Evolutionary conservation across 2,888 invertebrate genomes (phyloP).

Genomic region (Stictocephala bisonia): DNA sequence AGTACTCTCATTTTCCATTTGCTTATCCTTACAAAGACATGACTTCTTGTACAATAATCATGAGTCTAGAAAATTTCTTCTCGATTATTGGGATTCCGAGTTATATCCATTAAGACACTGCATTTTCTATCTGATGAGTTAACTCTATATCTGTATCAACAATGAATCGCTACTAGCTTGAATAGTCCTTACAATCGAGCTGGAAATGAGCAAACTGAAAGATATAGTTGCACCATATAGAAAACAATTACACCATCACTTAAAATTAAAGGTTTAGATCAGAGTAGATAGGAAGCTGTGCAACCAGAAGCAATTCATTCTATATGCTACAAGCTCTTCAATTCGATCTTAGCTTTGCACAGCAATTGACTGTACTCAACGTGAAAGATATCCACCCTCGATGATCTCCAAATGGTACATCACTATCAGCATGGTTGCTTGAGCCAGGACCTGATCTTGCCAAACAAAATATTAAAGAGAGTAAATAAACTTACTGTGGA

Average conservation of each 20-base stretch:
- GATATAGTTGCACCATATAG: slow-evolving; percentile 52
- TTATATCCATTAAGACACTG: slow-evolving; percentile 38
- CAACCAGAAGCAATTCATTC: slow-evolving; percentile 53
- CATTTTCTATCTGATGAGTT: too few relatives aligned
- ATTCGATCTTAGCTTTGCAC: slow-evolving; percentile 53
- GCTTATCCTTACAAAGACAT: slow-evolving; percentile 40
- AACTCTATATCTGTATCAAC: too few relatives aligned
- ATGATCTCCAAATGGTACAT: not conserved
- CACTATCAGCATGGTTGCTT: not conserved
- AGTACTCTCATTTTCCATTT: slow-evolving; percentile 50
- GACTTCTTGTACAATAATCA: slow-evolving; percentile 38
- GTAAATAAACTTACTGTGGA: not conserved
- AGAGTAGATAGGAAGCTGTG: too few relatives aligned
- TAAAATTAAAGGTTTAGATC: slow-evolving; percentile 14
- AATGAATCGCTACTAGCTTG: slow-evolving; percentile 51
- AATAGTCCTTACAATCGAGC: slow-evolving; percentile 51
- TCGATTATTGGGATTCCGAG: slow-evolving; percentile 28
- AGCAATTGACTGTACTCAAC: slow-evolving; percentile 52
- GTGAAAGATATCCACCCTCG: slow-evolving; percentile 43
- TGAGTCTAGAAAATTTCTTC: not conserved
- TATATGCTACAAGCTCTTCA: slow-evolving; percentile 52
- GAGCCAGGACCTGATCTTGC: not conserved
- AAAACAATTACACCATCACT: slow-evolving; percentile 52
- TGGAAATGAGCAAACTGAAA: slow-evolving; percentile 52
- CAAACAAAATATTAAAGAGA: not conserved